phyloP scores from a whole-genome alignment of 2,888 invertebrate species.

The Zaprionus bogoriensis region DNA sequence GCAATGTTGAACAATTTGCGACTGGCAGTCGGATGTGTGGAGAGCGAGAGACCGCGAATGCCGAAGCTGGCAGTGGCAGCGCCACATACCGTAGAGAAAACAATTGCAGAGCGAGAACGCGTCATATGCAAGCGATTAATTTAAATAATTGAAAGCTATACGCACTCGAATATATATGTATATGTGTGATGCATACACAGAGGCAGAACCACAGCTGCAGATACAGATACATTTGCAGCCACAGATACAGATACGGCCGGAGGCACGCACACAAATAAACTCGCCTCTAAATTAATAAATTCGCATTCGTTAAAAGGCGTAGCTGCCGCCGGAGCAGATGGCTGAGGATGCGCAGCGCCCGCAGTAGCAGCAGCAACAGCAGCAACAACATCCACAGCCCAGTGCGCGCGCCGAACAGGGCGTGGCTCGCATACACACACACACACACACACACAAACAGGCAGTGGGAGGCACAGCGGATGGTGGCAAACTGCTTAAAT shows the following conservation, averaged over 20 bases:
- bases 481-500: slow-evolving; percentile 26
- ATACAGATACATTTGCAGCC: slow-evolving; percentile 9
- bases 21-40: slow-evolving; percentile 1
- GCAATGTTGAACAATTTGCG: slow-evolving; percentile 16
- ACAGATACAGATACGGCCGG: background rate
- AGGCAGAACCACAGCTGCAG: slow-evolving; percentile 7
- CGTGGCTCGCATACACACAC: background rate
- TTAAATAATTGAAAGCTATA: slow-evolving; percentile 46
- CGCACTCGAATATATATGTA: slow-evolving; percentile 11
- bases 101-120: background rate
- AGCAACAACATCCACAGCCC: background rate
- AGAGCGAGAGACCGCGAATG: slow-evolving; percentile 3
- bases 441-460: slow-evolving; percentile 10
- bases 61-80: too few species aligned
- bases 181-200: slow-evolving; percentile 10
- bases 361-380: too few species aligned
- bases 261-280: slow-evolving; percentile 21
- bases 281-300: slow-evolving; percentile 46
- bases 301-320: slow-evolving; percentile 36
- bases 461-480: slow-evolving; percentile 2
- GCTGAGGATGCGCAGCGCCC: slow-evolving; percentile 28
- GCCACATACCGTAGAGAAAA: background rate
- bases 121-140: slow-evolving; percentile 40
- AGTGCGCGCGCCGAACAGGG: background rate
- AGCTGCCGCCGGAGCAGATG: slow-evolving; percentile 2